Evolutionary conservation across 2,113 vertebrate species (phyloP), one percentile per base, ranked within the genome.

Genomic region (Leuciscus idus): DNA sequence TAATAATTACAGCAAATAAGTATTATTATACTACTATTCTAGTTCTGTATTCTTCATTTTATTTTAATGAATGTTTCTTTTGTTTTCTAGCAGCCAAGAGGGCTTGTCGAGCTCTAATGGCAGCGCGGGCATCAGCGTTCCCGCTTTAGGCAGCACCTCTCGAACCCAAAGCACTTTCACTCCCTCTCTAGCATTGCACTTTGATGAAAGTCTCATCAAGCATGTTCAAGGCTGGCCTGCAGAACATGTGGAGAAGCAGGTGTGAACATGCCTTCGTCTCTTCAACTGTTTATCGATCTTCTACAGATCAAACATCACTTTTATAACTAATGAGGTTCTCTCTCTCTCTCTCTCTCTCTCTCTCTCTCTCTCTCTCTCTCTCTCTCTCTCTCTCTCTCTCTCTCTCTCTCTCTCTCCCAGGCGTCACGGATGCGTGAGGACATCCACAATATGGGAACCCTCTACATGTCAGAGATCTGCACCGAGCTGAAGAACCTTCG

Each of bases 381-480:
- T n/a, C 8, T 10, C 12, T 73, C 39, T n/a, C 26, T 7, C 6
- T 0, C 21, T 17, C 17, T 21, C 52, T 19, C 46, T 5, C 73
- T n/a, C 8, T 4, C 12, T 73, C 39, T 13, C 26, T 4, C 17
- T 59, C 39, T 23, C 8, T 52, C 81, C 21, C 89, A 99, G 98
- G 98, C 97, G 83, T 96, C 97, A 75, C 95, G 98, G 93, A 95
- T 98, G 91, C 96, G 96, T 48, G 98, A 99, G 93, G 98, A 99
- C 94, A 94, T 97, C 89, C 96, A 99, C 94, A 99, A 97, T 93
- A 97, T 99, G 97, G 98, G 98, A 90, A 99, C 96, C 85, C 95
- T 99, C 92, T 97, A 99, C 92, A 99, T 99, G 98, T 99, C 97
- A 80, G 98, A 99, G 96, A 97, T 98, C 95, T 99, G 98, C 96